phyloP scores from a whole-genome alignment of 35 echinoderm and acorn worm species.

The Ptychodera flava region DNA sequence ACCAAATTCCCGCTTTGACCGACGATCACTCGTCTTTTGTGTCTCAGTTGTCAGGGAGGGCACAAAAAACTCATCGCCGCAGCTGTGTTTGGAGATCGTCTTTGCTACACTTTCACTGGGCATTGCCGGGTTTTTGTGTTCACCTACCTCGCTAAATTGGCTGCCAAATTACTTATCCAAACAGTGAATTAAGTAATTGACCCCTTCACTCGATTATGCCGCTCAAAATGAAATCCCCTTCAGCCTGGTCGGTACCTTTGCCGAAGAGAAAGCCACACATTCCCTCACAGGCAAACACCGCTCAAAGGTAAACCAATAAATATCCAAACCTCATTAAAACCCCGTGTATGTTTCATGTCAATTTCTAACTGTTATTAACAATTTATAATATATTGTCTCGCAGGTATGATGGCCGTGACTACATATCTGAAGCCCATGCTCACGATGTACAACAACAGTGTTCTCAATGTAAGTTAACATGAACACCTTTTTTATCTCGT shows the following conservation, averaged over 20 bases:
- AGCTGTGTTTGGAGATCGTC: neutral
- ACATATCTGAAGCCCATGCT: slow-evolving; percentile 1
- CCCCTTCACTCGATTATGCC: neutral
- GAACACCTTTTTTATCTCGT: neutral
- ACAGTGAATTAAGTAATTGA: neutral
- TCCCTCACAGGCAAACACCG: too few species aligned
- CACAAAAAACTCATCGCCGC: neutral
- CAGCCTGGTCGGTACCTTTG: neutral
- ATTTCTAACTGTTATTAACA: too few species aligned
- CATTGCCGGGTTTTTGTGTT: neutral
- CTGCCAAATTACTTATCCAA: neutral
- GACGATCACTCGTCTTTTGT: too few species aligned
- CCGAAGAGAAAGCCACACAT: too few species aligned
- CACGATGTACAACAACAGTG: neutral
- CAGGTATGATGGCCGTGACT: slow-evolving; percentile 11
- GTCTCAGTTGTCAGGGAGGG: too few species aligned
- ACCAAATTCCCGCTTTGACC: too few species aligned
- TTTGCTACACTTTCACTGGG: neutral
- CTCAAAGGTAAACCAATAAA: too few species aligned
- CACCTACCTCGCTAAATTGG: neutral
- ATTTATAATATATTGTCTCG: neutral
- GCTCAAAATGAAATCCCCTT: neutral
- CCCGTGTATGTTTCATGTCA: too few species aligned
- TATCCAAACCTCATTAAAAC: too few species aligned
- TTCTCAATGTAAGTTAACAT: neutral